Percentiles rank a stretch among this genome's conserved stretches.
Evolutionary conservation across 2,888 invertebrate genomes (phyloP).

Genomic region (Stenurella melanura): DNA sequence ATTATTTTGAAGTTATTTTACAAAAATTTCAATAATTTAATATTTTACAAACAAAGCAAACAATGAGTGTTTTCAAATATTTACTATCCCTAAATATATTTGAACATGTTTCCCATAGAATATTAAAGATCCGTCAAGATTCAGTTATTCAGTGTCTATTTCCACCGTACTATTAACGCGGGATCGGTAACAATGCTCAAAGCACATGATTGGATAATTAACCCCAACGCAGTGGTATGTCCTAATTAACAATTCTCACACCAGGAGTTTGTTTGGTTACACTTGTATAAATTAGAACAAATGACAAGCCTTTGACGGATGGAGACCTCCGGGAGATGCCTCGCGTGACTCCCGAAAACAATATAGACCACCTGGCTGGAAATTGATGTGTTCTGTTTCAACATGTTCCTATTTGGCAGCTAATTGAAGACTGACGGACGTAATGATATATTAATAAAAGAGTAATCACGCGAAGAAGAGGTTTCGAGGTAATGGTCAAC

Average conservation of each 20-base stretch:
- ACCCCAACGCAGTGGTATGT: background rate
- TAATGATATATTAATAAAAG: slow-evolving; percentile 19
- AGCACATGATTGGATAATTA: slow-evolving; percentile 23
- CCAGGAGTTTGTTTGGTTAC: slow-evolving; percentile 23
- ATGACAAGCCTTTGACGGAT: slow-evolving; percentile 45
- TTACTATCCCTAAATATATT: no score
- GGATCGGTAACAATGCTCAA: slow-evolving; percentile 12
- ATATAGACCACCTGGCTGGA: slow-evolving; percentile 46
- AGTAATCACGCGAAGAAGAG: slow-evolving; percentile 17
- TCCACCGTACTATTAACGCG: background rate
- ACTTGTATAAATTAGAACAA: slow-evolving; percentile 21
- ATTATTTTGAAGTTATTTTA: no score
- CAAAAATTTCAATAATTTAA: no score
- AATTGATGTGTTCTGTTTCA: slow-evolving; percentile 38
- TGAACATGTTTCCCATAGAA: no score
- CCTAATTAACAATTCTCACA: slow-evolving; percentile 32
- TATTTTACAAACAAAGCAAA: no score
- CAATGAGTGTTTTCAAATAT: no score
- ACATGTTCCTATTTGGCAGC: slow-evolving; percentile 17
- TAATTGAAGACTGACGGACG: slow-evolving; percentile 8
- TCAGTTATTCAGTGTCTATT: no score
- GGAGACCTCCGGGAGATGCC: slow-evolving; percentile 44
- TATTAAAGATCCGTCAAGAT: no score
- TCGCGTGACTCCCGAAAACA: slow-evolving; percentile 47
- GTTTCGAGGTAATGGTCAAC: background rate